Base-by-base conservation (phyloP, 2,888 invertebrate genomes). In the Thyatira batis region DNA sequence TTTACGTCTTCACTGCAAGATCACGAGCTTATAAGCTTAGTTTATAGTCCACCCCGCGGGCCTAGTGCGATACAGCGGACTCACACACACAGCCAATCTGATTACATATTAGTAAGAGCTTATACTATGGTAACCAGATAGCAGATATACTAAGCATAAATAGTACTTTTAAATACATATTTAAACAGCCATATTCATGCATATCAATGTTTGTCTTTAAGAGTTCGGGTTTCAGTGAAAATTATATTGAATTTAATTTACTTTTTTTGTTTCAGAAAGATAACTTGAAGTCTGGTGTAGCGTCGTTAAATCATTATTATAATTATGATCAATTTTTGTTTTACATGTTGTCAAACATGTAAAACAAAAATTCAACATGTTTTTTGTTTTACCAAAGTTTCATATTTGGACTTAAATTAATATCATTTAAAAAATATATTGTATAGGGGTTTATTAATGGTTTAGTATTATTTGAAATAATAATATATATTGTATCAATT, bases 381-480 rank as follows among this genome's bases (percentile, higher is more conserved):
- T 27, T 43, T 49, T 63, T 61, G 55, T 55, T 59, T 63, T 79
- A 80, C 82, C 82, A 82, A 82, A 82, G 80, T 75, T 74, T 69
- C 59, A 63, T 67, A 71, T 72, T 75, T 79, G 82, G 78, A 78
- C 67, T 73, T 64, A 54, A 70, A 72, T 66, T 68, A 65, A 59
- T 66, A 63, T 68, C 20, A 28, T 48, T 27, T 46, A 25, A 50
- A 3, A n/a, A n/a, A n/a, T n/a, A n/a, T n/a, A n/a, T n/a, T 59
- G 57, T 65, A 63, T 63, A 53, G 54, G 59, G 58, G 61, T 64
- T 49, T 61, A 58, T 58, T 55, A 61, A 70, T 43, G 28, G 56
- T 55, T 51, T 54, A 33, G 25, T 43, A 57, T 55, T 57, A 53
- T 45, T 54, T n/a, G 49, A 52, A 49, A 6, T 49, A 43, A 50